Base-by-base conservation (phyloP, 1,140 invertebrate species). In the Aradophagus sp. region DNA sequence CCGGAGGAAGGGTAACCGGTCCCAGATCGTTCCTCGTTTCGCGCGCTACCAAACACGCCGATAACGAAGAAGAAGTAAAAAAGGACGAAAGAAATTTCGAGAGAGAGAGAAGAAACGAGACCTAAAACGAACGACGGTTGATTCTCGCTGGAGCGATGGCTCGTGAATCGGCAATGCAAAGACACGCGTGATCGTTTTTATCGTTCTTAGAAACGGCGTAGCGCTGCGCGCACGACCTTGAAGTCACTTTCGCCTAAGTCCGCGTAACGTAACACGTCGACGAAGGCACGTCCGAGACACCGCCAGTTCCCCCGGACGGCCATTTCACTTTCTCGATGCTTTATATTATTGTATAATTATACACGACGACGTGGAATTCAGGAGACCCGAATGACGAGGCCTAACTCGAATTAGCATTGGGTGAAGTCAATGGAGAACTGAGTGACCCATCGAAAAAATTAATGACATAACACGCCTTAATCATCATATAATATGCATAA, bases 341-440 rank as follows among this genome's bases (percentile, higher is more conserved):
- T 71, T 59, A 65, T 61, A 71, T 71, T 59, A 71, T 65, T 72
- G 68, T 65, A 65, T 72, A 72, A 72, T 72, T 65, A 66, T 72
- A 55, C 38, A 31, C 38, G 13, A 14, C 34, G 34, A 13, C 44
- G 11, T 13, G 35, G 62, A 56, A 68, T 68, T 41, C 47, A 38
- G 5, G 15, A 6, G 53, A n/a, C 19, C 27, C 27, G 16, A 16
- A 13, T 32, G 61, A 42, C 38, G 35, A 61, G 11, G 52, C 36
- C 45, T 38, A 42, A 26, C 45, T 47, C 34, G 29, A 67, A 61
- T 68, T 61, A 59, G 26, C 39, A 59, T 53, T n/a, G n/a, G n/a
- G n/a, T 47, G 16, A 29, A 55, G 55, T 68, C 55, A 55, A 68
- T 35, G 39, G 34, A 41, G 32, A 67, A 45, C 45, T 13, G 20